phyloP scores from a whole-genome alignment of 2,797 vertebrate genomes.

The Anguilla obscura region DNA sequence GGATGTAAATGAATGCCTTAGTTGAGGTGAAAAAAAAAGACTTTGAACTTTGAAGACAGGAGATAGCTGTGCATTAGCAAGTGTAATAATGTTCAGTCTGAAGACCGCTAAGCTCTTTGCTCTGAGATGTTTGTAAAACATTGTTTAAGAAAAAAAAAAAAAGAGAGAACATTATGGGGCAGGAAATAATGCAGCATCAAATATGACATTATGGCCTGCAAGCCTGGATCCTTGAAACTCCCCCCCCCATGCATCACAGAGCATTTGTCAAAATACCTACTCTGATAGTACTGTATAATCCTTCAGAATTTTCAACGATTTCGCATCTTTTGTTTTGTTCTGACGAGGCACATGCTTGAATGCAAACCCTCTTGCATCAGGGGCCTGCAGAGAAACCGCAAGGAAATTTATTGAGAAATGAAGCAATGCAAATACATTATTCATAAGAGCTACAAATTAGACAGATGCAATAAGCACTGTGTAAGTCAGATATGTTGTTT shows the following conservation, averaged over 20 bases:
- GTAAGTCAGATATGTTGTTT: neutral
- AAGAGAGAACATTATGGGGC: neutral
- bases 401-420: neutral
- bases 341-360: neutral
- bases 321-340: neutral
- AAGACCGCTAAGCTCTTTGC: slow-evolving; percentile 30
- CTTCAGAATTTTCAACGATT: neutral
- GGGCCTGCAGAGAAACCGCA: neutral
- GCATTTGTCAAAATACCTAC: neutral
- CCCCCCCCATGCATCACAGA: too few species aligned
- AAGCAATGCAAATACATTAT: neutral
- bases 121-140: slow-evolving; percentile 7
- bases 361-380: slow-evolving; percentile 3
- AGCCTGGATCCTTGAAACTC: neutral
- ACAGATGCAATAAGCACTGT: neutral
- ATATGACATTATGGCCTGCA: neutral
- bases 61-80: slow-evolving; percentile 50
- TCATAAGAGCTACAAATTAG: neutral
- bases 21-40: slow-evolving; percentile 58
- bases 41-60: slow-evolving; percentile 28
- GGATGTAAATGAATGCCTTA: slow-evolving; percentile 65
- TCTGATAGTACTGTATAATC: neutral
- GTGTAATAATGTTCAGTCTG: slow-evolving; percentile 47
- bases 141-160: neutral
- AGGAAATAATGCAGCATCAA: neutral